Conservation (phyloP, 2,888 invertebrate species). For the Drosophila kuntzei region DNA sequence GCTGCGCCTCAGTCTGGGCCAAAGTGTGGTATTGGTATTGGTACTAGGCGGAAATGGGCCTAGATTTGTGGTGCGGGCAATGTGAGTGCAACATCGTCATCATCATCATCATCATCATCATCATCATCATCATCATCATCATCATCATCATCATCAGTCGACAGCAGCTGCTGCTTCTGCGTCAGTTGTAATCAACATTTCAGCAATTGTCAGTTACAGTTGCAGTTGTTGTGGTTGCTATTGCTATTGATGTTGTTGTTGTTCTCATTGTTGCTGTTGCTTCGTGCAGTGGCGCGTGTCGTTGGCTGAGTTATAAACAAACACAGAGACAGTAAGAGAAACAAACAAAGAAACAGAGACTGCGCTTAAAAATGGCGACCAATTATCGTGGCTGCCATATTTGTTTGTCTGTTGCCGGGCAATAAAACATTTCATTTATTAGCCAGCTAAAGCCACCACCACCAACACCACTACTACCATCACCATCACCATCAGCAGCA, state of each 20-base stretch:
- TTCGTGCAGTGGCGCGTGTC: slow-evolving; percentile 71
- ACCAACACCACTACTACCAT: background rate
- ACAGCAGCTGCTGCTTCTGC: slow-evolving; percentile 30
- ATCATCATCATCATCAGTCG: slow-evolving; percentile 16
- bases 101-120: slow-evolving; percentile 30
- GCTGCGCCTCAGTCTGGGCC: slow-evolving; percentile 10
- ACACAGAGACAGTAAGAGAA: slow-evolving; percentile 36
- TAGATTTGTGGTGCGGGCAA: slow-evolving; percentile 57
- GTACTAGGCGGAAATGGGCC: slow-evolving; percentile 61
- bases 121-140: slow-evolving; percentile 1
- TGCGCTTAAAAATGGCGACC: slow-evolving; percentile 72
- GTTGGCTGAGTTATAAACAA: slow-evolving; percentile 32
- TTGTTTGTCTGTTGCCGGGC: slow-evolving; percentile 70
- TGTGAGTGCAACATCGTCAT: slow-evolving; percentile 31
- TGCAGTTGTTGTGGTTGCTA: slow-evolving; percentile 33
- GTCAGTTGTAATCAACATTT: slow-evolving; percentile 69
- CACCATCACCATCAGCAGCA: no score
- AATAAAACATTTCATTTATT: slow-evolving; percentile 77
- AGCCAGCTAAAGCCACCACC: slow-evolving; percentile 36
- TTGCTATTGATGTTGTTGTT: slow-evolving; percentile 1
- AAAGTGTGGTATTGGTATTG: background rate
- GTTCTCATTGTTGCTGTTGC: slow-evolving; percentile 11
- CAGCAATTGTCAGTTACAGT: slow-evolving; percentile 71
- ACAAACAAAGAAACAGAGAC: slow-evolving; percentile 39
- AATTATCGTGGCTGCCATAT: slow-evolving; percentile 76